A percentile compares a stretch with the other conserved stretches of the same genome.
Conservation (phyloP, 2,113 vertebrate species). For the Candoia aspera region DNA sequence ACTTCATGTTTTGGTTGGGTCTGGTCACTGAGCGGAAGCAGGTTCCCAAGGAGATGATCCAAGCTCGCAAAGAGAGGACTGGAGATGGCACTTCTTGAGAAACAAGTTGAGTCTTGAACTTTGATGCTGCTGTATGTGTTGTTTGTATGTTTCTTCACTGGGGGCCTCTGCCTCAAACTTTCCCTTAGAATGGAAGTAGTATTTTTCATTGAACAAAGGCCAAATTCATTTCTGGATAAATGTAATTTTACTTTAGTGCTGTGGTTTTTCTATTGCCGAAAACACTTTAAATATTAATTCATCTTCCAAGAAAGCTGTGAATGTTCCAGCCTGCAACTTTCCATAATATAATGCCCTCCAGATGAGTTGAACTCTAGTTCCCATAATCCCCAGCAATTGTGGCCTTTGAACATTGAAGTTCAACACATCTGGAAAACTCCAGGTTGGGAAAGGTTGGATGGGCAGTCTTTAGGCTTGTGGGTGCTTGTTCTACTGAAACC, state of each 20-base stretch:
- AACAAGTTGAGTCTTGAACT: rapidly evolving
- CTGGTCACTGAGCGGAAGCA: constrained; percentile 77
- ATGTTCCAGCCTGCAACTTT: neutral
- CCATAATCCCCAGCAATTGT: neutral
- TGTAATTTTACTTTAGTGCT: neutral
- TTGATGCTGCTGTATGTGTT: neutral
- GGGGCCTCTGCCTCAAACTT: neutral
- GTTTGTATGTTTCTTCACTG: neutral
- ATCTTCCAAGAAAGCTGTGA: neutral
- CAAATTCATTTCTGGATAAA: constrained; percentile 27
- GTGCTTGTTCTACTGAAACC: neutral
- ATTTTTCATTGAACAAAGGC: constrained; percentile 27
- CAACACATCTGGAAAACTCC: neutral
- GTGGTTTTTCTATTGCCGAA: neutral
- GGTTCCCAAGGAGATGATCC: constrained; percentile 73
- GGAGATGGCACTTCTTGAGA: constrained; percentile 78
- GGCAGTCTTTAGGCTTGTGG: neutral
- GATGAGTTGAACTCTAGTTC: neutral
- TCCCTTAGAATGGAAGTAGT: constrained; percentile 36
- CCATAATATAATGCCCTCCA: neutral
- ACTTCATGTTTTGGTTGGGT: constrained; percentile 83
- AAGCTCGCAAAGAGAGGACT: constrained; percentile 78
- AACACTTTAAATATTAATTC: neutral
- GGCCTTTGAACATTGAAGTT: neutral
- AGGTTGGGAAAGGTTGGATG: neutral